These are phyloP conservation scores for Aphaenogaster floridana DNA, from an alignment of 1,140 invertebrate genomes.

Conservation along the genomic window DNA sequence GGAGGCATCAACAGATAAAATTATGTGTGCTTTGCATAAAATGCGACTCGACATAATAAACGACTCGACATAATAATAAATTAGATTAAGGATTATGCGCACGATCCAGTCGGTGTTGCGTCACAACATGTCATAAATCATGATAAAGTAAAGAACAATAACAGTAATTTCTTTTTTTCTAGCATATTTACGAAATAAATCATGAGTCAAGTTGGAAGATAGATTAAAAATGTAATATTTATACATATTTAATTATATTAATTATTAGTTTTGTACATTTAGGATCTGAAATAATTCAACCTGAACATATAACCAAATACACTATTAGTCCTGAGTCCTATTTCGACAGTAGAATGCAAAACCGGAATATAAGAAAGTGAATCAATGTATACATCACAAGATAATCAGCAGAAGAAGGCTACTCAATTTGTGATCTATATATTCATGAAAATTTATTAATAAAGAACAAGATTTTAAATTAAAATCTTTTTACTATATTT, in stretches of 20 bases:
- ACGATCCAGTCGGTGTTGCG: constrained; percentile 67
- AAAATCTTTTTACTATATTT: constrained; percentile 8
- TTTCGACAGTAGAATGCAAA: constrained; percentile 9
- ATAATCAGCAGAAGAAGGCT: constrained; percentile 66
- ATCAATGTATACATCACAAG: not conserved
- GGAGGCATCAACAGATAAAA: constrained; percentile 79
- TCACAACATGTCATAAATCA: constrained; percentile 3
- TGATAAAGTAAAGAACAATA: constrained; percentile 45
- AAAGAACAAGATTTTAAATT: not conserved
- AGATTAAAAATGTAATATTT: not conserved
- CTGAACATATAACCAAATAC: constrained; percentile 74
- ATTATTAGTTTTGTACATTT: constrained; percentile 25
- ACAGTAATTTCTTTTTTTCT: not conserved
- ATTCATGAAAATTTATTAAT: not conserved
- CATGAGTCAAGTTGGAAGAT: not conserved
- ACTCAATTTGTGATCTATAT: not conserved
- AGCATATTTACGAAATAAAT: constrained; percentile 28
- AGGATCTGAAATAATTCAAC: constrained; percentile 69
- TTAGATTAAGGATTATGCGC: constrained; percentile 72
- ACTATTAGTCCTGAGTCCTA: constrained; percentile 78
- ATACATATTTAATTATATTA: constrained; percentile 7
- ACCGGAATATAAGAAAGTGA: not conserved
- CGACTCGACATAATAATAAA: constrained; percentile 56
- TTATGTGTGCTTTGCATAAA: constrained; percentile 74
- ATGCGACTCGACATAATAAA: constrained; percentile 78